phyloP scores from a whole-genome alignment of 1,140 invertebrate species.

The Sweltsa coloradensis region DNA sequence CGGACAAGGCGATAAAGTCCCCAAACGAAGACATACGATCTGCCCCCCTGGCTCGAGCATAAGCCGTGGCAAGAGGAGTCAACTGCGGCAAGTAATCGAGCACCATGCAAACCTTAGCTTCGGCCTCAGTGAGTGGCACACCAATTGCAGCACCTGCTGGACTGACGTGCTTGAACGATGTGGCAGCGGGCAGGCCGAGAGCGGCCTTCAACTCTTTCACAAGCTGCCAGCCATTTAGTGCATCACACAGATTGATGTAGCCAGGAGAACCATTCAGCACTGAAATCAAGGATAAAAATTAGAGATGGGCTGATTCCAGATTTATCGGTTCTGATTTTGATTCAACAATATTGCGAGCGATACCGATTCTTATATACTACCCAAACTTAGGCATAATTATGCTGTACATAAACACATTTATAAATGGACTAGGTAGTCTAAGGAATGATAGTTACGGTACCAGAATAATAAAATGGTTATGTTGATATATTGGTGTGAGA shows the following conservation, averaged over 20 bases:
- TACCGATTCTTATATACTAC: too few relatives aligned
- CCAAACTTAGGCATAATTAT: background rate
- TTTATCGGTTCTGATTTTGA: background rate
- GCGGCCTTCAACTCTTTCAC: slow-evolving; percentile 78
- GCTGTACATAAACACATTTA: background rate
- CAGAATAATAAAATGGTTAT: too few relatives aligned
- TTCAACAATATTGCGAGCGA: too few relatives aligned
- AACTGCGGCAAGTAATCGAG: slow-evolving; percentile 64
- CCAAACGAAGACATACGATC: slow-evolving; percentile 99
- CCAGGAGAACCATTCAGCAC: slow-evolving; percentile 92
- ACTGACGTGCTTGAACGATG: slow-evolving; percentile 97
- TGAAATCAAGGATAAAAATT: slow-evolving; percentile 14
- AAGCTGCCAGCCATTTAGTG: slow-evolving; percentile 93
- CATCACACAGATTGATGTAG: slow-evolving; percentile 96
- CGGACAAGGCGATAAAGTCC: slow-evolving; percentile 92
- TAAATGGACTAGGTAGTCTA: too few relatives aligned
- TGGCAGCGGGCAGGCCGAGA: slow-evolving; percentile 75
- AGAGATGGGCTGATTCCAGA: background rate
- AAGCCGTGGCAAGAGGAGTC: slow-evolving; percentile 83
- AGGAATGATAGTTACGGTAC: too few relatives aligned
- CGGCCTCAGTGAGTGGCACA: slow-evolving; percentile 47
- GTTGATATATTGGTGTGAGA: too few relatives aligned
- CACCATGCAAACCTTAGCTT: slow-evolving; percentile 89
- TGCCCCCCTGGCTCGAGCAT: slow-evolving; percentile 89
- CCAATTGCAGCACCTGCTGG: slow-evolving; percentile 92